A percentile compares a stretch with the other conserved stretches of the same genome.
Evolutionary conservation across 2,888 invertebrate species (phyloP).

Genomic region (Cheilosia soror): DNA sequence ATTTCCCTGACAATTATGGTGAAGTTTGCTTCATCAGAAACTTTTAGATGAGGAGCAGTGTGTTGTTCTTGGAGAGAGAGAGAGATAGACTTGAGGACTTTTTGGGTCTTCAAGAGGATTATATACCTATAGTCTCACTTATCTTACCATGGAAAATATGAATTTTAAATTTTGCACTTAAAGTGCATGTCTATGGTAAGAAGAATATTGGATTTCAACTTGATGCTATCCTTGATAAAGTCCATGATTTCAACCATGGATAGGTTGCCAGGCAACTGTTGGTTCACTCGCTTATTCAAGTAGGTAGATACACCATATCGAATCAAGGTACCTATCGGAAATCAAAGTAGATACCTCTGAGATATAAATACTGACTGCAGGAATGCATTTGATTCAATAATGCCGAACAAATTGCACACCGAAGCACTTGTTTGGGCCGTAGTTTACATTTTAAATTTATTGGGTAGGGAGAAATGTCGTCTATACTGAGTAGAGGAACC

Average conservation of each 20-base stretch:
- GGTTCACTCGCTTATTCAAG: too few species aligned
- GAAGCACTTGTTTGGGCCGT: too few species aligned
- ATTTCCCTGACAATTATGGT: slow-evolving; percentile 27
- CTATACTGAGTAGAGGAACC: too few species aligned
- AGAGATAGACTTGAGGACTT: slow-evolving; percentile 6
- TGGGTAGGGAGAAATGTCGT: too few species aligned
- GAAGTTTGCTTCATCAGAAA: slow-evolving; percentile 13
- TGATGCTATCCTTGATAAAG: slow-evolving; percentile 25
- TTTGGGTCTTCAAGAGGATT: slow-evolving; percentile 20
- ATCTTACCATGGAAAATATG: slow-evolving; percentile 25
- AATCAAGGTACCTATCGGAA: too few species aligned
- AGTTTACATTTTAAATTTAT: too few species aligned
- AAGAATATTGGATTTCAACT: slow-evolving; percentile 36
- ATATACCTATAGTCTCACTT: slow-evolving; percentile 23
- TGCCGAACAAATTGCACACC: too few species aligned
- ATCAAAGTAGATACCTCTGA: too few species aligned
- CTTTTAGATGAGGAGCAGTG: neutral
- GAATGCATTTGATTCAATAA: too few species aligned
- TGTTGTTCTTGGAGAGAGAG: neutral
- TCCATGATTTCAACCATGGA: neutral
- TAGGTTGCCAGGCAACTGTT: neutral
- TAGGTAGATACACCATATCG: too few species aligned
- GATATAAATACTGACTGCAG: too few species aligned
- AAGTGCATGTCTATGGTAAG: slow-evolving; percentile 7
- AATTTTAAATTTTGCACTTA: slow-evolving; percentile 46